A percentile compares a stretch with the other conserved stretches of the same genome.
phyloP scores from a whole-genome alignment of 2,113 vertebrate species.

The Cochlearius cochlearius region DNA sequence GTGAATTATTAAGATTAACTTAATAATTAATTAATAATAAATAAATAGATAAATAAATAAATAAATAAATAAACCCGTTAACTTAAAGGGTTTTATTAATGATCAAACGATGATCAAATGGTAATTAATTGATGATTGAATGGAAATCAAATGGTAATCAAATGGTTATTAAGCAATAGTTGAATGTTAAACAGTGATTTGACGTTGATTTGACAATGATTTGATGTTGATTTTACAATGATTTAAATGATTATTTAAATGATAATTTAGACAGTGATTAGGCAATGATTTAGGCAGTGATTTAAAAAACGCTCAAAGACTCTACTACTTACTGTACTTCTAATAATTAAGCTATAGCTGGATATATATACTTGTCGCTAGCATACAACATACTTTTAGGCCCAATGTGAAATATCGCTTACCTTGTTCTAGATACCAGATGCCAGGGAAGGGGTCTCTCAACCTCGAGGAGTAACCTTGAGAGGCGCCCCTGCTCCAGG shows the following conservation, averaged over 20 bases:
- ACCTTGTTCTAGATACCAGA: neutral
- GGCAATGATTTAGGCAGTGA: neutral
- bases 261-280: neutral
- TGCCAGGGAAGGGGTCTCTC: neutral
- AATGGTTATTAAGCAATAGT: neutral
- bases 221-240: neutral
- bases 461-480: fast-evolving
- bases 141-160: neutral
- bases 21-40: no score
- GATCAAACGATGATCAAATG: neutral
- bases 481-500: neutral
- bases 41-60: no score
- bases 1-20: neutral
- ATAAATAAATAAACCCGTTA: no score
- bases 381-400: neutral
- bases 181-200: neutral
- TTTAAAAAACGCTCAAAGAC: neutral
- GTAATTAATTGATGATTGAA: neutral
- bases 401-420: neutral
- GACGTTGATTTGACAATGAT: neutral
- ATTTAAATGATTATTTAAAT: neutral
- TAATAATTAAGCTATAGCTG: neutral
- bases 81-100: neutral
- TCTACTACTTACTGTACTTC: neutral
- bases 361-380: neutral